Percentiles rank a stretch among this genome's conserved stretches.
Evolutionary conservation across 2,797 vertebrate species (phyloP).

Genomic region (Manis pentadactyla): DNA sequence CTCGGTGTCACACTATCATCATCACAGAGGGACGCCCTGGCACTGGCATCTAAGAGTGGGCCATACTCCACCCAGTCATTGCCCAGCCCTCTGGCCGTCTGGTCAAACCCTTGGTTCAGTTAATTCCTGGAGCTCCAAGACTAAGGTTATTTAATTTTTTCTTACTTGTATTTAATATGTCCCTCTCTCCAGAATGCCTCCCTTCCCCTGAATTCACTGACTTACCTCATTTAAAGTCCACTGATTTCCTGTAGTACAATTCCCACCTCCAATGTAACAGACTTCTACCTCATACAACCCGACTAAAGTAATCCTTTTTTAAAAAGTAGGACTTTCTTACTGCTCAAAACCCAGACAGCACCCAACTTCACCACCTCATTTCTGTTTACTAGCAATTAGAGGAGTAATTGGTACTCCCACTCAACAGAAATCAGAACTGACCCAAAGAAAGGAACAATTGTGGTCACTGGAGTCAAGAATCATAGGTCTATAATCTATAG

Average conservation of each 20-base stretch:
- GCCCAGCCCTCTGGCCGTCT: not conserved
- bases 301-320: not conserved
- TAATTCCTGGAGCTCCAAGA: not conserved
- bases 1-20: rapidly evolving
- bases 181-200: not conserved
- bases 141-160: not conserved
- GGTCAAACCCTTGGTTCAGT: not conserved
- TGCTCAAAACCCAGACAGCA: not conserved
- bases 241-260: not conserved
- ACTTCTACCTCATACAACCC: not conserved
- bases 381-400: not conserved
- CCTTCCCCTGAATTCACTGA: not conserved
- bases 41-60: not conserved
- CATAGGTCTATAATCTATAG: not conserved
- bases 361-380: not conserved
- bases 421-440: constrained; percentile 3
- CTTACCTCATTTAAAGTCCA: not conserved
- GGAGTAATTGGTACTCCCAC: not conserved
- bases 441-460: not conserved
- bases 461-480: not conserved
- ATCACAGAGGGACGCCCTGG: not conserved
- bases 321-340: not conserved
- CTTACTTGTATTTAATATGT: not conserved
- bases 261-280: rapidly evolving
- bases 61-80: rapidly evolving